Percentiles rank a stretch among this genome's conserved stretches.
phyloP scores from a whole-genome alignment of 2,113 vertebrate species.

The Archilochus colubris region DNA sequence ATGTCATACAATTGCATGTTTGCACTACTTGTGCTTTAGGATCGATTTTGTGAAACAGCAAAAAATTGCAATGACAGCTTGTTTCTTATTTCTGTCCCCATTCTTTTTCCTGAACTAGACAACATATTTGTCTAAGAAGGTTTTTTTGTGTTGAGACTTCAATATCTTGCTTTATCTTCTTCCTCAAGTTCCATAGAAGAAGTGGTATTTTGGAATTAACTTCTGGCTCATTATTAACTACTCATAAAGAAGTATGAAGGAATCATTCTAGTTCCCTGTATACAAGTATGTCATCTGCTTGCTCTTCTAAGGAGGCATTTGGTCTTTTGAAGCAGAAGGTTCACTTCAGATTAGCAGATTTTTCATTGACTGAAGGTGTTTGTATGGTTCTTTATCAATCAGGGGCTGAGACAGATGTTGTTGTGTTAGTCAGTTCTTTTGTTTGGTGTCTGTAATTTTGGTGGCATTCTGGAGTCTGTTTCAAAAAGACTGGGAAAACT shows the following conservation, averaged over 20 bases:
- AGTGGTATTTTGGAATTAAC: background rate
- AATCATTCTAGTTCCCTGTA: background rate
- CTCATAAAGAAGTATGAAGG: background rate
- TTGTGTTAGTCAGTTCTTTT: background rate
- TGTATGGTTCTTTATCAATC: background rate
- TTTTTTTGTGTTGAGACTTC: background rate
- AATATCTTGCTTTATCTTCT: background rate
- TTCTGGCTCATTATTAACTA: background rate
- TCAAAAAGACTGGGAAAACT: background rate
- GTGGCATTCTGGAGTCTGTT: background rate
- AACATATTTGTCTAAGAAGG: background rate
- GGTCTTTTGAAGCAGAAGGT: background rate
- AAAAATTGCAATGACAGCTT: background rate
- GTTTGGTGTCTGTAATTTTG: background rate
- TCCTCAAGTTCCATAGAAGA: background rate
- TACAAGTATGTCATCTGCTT: background rate
- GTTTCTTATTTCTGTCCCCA: background rate
- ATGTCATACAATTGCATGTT: background rate
- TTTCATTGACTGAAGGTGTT: background rate
- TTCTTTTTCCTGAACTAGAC: background rate
- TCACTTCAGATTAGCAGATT: background rate
- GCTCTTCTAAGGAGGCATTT: background rate
- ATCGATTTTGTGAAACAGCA: background rate
- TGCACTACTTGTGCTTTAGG: background rate
- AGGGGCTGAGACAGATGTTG: background rate